Conservation (phyloP, 2,797 vertebrate genomes). For the Moxostoma hubbsi region DNA sequence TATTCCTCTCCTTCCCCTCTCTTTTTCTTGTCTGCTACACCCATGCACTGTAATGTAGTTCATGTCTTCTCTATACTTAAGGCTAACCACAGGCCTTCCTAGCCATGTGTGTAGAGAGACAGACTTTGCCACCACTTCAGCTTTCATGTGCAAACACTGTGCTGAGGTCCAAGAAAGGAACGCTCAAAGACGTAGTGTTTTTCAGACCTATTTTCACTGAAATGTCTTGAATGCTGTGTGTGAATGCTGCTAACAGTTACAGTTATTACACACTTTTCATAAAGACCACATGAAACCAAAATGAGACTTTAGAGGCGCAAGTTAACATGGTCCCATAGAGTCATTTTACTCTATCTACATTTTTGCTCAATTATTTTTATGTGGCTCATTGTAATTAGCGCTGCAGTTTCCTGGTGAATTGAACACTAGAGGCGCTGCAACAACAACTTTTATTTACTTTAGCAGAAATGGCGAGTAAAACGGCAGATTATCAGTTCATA, state of each 20-base stretch:
- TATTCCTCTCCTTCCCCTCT: conserved; percentile 12
- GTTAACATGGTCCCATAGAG: too few relatives aligned
- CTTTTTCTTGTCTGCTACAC: conserved; percentile 40
- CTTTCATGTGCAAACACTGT: conserved; percentile 48
- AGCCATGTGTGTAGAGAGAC: conserved; percentile 39
- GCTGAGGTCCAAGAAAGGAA: conserved; percentile 40
- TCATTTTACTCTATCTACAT: too few relatives aligned
- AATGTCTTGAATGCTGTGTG: background rate
- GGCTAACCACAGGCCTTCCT: conserved; percentile 53
- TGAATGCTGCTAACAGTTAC: background rate
- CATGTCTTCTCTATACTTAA: conserved; percentile 56
- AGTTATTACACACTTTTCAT: too few relatives aligned
- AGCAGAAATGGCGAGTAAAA: too few relatives aligned
- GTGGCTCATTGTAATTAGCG: too few relatives aligned
- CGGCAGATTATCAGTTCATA: too few relatives aligned
- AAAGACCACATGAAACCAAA: too few relatives aligned
- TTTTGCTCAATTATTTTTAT: too few relatives aligned
- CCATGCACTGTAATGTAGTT: conserved; percentile 49
- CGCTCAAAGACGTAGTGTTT: conserved; percentile 29
- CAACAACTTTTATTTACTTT: too few relatives aligned
- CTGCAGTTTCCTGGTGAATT: too few relatives aligned
- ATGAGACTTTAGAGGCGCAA: too few relatives aligned
- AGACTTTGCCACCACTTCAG: conserved; percentile 42
- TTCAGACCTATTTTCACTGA: background rate
- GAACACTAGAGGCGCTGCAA: too few relatives aligned